Percentiles rank a stretch among this genome's conserved stretches.
phyloP scores from a whole-genome alignment of 2,113 vertebrate species.

The Ciconia stormi region DNA sequence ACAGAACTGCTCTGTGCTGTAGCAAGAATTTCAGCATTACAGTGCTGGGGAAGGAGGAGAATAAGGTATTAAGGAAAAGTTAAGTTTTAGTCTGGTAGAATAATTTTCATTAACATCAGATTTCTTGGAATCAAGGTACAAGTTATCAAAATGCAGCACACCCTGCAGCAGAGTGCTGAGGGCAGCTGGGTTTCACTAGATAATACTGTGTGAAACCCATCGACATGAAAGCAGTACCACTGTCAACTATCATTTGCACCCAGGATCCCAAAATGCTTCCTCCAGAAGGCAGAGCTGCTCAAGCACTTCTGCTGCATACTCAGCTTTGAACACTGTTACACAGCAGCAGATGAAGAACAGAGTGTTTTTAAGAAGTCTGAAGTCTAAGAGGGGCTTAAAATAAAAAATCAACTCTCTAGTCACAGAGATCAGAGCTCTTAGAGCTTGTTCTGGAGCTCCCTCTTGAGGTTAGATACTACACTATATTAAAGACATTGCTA shows the following conservation, averaged over 20 bases:
- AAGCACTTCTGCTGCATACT: background rate
- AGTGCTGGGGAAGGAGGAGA: background rate
- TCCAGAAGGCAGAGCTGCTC: background rate
- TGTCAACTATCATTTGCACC: background rate
- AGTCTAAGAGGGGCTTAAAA: background rate
- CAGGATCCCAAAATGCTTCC: background rate
- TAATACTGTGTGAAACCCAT: rapidly evolving
- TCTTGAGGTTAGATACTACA: slow-evolving; percentile 23
- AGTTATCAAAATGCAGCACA: background rate
- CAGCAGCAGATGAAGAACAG: background rate
- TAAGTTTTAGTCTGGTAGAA: background rate
- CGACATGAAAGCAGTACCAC: rapidly evolving
- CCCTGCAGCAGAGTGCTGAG: background rate
- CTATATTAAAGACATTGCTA: background rate
- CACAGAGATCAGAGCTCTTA: background rate
- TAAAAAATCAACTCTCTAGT: background rate
- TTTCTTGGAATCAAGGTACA: background rate
- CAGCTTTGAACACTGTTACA: background rate
- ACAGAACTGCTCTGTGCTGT: background rate
- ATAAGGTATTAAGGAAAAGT: background rate
- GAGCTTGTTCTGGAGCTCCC: slow-evolving; percentile 57
- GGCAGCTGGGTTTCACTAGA: no score
- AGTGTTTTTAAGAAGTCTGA: background rate
- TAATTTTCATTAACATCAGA: background rate
- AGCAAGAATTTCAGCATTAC: background rate